Percentiles rank a stretch among this genome's conserved stretches.
phyloP scores from a whole-genome alignment of 2,113 vertebrate species.

The Odocoileus hemionus region DNA sequence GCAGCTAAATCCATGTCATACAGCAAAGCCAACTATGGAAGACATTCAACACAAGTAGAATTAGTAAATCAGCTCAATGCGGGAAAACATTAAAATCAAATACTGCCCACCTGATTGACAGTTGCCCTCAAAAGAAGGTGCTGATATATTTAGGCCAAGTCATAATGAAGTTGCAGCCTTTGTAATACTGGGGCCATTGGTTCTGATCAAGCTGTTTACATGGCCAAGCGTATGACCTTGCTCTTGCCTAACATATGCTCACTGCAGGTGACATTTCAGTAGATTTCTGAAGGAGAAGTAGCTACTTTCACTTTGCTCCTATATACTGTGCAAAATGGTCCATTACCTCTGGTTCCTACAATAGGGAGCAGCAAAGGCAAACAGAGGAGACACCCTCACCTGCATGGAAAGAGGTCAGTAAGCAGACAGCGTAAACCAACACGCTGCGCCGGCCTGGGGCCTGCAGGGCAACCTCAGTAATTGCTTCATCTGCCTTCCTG shows the following conservation, averaged over 20 bases:
- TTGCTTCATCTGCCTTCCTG: neutral
- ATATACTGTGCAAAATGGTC: slow-evolving; percentile 37
- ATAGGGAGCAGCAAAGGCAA: slow-evolving; percentile 21
- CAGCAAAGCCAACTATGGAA: neutral
- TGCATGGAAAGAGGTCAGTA: neutral
- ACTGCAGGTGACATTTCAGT: slow-evolving; percentile 1
- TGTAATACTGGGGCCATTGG: neutral
- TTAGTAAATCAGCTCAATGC: neutral
- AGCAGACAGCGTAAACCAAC: neutral
- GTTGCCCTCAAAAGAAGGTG: neutral
- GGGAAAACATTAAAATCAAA: neutral
- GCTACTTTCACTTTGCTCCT: neutral
- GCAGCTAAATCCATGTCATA: neutral
- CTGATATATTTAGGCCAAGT: neutral
- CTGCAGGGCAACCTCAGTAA: neutral
- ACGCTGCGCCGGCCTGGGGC: fast-evolving
- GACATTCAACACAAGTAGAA: neutral
- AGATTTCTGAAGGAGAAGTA: slow-evolving; percentile 38
- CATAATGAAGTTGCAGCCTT: neutral
- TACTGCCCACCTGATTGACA: neutral
- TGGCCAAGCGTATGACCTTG: neutral
- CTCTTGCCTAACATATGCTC: slow-evolving; percentile 6
- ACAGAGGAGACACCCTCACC: neutral
- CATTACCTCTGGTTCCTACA: neutral
- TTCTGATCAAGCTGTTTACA: slow-evolving; percentile 26